Conservation (phyloP, 1,140 invertebrate species). For the Uloborus diversus region DNA sequence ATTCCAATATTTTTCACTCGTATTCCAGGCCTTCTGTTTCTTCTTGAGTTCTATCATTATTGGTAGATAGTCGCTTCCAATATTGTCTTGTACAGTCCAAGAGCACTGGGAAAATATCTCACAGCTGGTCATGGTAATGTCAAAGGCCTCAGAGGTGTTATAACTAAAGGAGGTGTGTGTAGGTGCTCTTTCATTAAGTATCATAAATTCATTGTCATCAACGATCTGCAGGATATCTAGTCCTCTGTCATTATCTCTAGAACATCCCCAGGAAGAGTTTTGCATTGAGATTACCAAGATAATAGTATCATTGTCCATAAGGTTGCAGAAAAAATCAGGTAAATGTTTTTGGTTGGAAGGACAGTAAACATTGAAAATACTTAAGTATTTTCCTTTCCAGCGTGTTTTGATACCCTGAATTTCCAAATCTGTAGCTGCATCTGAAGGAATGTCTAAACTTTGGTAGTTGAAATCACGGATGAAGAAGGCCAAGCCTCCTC, state of each 20-base stretch:
- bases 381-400: not conserved
- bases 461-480: not conserved
- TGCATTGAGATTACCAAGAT: not conserved
- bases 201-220: not conserved
- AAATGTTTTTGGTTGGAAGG: not conserved
- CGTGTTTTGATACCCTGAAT: not conserved
- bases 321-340: not conserved
- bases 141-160: not conserved
- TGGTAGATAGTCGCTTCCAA: conserved; percentile 7
- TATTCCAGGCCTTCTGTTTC: not conserved
- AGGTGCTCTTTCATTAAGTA: not conserved
- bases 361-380: not conserved
- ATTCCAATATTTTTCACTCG: not conserved
- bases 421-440: not conserved
- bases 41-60: not conserved
- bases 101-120: not conserved
- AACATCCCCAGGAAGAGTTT: not conserved
- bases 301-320: not conserved
- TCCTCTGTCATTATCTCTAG: not conserved
- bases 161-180: not conserved
- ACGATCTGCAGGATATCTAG: not conserved
- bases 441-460: not conserved
- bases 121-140: not conserved
- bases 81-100: not conserved
- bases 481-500: not conserved